These are phyloP conservation scores for Lycia hirtaria DNA, from an alignment of 2,888 invertebrate species.

Conservation along the genomic window DNA sequence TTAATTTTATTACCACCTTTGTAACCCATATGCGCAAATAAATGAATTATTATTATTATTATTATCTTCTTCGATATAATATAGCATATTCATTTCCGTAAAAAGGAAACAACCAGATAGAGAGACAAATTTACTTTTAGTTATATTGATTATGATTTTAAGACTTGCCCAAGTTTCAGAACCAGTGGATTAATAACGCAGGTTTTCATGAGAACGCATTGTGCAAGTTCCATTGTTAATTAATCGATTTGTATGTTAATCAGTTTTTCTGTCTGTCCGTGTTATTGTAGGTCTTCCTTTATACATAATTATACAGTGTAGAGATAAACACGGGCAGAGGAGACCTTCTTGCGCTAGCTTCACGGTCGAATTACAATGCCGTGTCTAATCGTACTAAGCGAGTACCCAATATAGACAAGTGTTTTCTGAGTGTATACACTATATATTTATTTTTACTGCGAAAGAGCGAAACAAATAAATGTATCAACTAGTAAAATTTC, in stretches of 20 bases:
- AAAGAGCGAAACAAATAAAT: no score
- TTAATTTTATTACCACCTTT: no score
- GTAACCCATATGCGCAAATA: no score
- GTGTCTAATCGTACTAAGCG: constrained; percentile 22
- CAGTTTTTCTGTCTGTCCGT: constrained; percentile 32
- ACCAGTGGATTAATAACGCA: constrained; percentile 18
- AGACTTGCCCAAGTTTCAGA: not conserved
- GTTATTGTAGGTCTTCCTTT: constrained; percentile 27
- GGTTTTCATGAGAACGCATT: constrained; percentile 27
- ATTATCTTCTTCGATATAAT: not conserved
- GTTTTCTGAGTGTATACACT: not conserved
- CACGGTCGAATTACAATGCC: constrained; percentile 20
- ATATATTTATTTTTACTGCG: no score
- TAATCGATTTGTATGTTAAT: constrained; percentile 39
- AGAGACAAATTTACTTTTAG: no score
- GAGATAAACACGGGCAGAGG: constrained; percentile 2
- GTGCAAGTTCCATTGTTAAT: constrained; percentile 34
- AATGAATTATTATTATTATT: not conserved
- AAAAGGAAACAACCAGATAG: not conserved
- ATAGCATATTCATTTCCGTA: not conserved
- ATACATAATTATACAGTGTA: not conserved
- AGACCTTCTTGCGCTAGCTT: constrained; percentile 17
- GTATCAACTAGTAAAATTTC: no score
- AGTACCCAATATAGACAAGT: constrained; percentile 7
- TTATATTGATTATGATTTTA: no score